Base-by-base conservation (phyloP, 1,140 invertebrate genomes). In the Monomorium pharaonis region DNA sequence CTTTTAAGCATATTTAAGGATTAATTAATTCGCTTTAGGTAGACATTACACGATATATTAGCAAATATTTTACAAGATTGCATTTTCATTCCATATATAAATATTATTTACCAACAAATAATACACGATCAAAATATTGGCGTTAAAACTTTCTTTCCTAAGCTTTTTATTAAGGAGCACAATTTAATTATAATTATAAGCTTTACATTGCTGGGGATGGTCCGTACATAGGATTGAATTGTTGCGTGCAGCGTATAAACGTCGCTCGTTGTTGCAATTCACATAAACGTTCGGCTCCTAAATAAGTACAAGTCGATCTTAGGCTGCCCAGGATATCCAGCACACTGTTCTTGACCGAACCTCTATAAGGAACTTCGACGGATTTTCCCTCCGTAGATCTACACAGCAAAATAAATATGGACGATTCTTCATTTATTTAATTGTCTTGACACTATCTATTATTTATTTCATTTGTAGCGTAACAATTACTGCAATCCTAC, bases 351-450 rank as follows among this genome's bases (percentile, higher is more conserved):
- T 97, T 97, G 0, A 99, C 98, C 90, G 98, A 96, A 16, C 98
- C 98, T 91, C 96, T 95, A 93, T 99, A 99, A 83, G 98, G 97
- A 27, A 99, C 98, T 95, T 98, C 97, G 1, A 99, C 98, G 9
- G 98, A 98, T 95, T 99, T 99, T 80, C 98, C 98, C 96, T 99
- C 98, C 16, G 98, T 98, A 51, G 98, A 98, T 91, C 97, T 97
- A 84, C 3, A 10, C 42, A 18, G 33, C 62, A 24, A 51, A 51
- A 51, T n/a, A 27, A 18, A 12, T 10, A 18, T 33, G 7, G 5
- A 51, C 16, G 51, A 54, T 27, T 78, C 58, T 21, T 2, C 42
- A 72, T 37, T n/a, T n/a, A n/a, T n/a, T 83, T 44, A 12, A 58
- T 60, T 30, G 21, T 60, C 10, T 72, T 30, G 18, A 6, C 49